Base-by-base conservation (phyloP, 2,888 invertebrate species). In the Oscheius sp. region DNA sequence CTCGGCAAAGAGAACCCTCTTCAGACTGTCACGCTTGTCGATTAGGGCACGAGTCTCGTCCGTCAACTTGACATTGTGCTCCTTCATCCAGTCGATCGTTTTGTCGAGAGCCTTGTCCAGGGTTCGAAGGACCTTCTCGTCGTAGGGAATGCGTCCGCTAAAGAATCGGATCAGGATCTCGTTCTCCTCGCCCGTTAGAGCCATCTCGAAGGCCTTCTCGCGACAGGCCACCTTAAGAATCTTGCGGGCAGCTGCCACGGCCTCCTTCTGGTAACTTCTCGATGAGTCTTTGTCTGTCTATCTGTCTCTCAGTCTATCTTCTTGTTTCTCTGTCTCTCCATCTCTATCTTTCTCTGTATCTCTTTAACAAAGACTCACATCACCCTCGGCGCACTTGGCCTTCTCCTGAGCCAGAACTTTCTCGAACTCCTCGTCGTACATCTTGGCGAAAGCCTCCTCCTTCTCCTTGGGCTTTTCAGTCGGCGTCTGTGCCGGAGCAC, bases 1-100 rank as follows among this genome's bases (percentile, higher is more conserved):
- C 50, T 77, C 81, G 13, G 76, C 76, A 76, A 81, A 77, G 73
- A 81, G 75, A n/a, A 79, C 81, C 4, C 77, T 70, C 73, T 81
- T 81, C 74, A 79, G 42, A 66, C 72, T 33, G 59, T 73, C 77
- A 7, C 81, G 70, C 47, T 77, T 59, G 53, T 77, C 74, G 72
- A 81, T 75, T 11, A 79, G 73, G 7, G 47, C 70, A 57, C 76
- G 74, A 10, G 79, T 79, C 70, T 79, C 81, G 11, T 76, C 76
- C 53, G 77, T 75, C n/a, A 81, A 29, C 9, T 73, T 76, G 42
- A 76, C 73, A 58, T 79, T 77, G 62, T 79, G 76, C 63, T 74
- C 75, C 10, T 79, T 74, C 68, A 81, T 58, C 42, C 73, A 74
- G 55, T 79, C 81, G 63, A 81, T 81, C 37, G 76, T 81, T 62